Base-by-base conservation (phyloP, 2,888 invertebrate species). In the Drosophila phalerata region DNA sequence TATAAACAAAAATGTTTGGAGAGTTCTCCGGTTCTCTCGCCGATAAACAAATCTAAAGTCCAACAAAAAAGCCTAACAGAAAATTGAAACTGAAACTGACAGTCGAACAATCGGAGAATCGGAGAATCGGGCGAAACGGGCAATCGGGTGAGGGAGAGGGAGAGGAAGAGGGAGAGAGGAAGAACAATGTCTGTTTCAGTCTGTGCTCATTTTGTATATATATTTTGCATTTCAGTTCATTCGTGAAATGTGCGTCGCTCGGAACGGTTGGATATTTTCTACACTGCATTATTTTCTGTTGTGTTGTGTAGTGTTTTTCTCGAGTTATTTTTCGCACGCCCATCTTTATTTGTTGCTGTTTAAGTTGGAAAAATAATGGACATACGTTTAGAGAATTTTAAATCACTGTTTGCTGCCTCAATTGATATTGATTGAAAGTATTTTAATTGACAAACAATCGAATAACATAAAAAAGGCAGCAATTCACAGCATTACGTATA, bases 191-290 rank as follows among this genome's bases (percentile, higher is more conserved):
- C 43, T 22, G 42, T 57, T 57, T 56, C 67, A 63, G 79, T 38
- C 65, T 70, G 85, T 81, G 82, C 82, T 88, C 86, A 88, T 86
- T 30, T 22, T 22, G 4, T 28, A 28, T 28, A 22, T 28, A 28
- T 28, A 6, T 30, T 86, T 88, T 66, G 84, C 78, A 85, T 86
- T 84, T 86, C 78, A 85, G 78, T 85, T 86, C 85, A 86, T 84
- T 88, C 88, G 85, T 81, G 74, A 86, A 86, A 80, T 80, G 85
- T 86, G 88, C 85, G 85, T 88, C 76, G 88, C 67, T 80, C 80
- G 80, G 86, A 76, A 73, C 77, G 85, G 73, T 85, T 62, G 42
- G 30, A 2, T 56, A 55, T 61, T 42, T 64, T 43, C 52, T 40
- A 30, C 40, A 48, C 32, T 15, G n/a, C n/a, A 19, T 13, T 32